Conservation (phyloP, 2,797 vertebrate genomes). For the Epinephelus coioides region DNA sequence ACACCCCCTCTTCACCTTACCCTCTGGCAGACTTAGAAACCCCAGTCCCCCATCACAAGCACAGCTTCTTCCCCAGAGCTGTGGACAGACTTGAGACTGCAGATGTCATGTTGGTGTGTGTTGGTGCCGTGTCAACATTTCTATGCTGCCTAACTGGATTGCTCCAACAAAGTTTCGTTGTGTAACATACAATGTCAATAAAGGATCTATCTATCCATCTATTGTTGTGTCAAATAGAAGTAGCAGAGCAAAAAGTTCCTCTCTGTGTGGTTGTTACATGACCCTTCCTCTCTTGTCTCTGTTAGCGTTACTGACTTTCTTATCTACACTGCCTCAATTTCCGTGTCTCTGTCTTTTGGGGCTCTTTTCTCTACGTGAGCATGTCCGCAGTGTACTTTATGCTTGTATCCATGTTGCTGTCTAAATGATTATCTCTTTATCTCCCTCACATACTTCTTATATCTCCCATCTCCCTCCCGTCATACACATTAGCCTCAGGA, state of each 20-base stretch:
- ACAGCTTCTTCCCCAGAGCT: too few species aligned
- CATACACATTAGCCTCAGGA: not conserved
- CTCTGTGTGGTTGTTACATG: not conserved
- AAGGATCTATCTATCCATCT: too few species aligned
- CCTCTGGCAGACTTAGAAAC: too few species aligned
- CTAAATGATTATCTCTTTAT: conserved; percentile 4
- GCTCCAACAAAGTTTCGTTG: too few species aligned
- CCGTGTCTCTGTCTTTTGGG: not conserved
- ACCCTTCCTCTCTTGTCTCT: not conserved
- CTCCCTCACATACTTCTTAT: conserved; percentile 6
- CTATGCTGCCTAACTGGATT: too few species aligned
- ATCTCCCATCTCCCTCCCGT: conserved; percentile 1
- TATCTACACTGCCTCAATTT: not conserved
- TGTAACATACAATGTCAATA: too few species aligned
- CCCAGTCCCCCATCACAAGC: too few species aligned
- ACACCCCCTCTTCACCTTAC: too few species aligned
- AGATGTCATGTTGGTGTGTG: too few species aligned
- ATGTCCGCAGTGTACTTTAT: not conserved
- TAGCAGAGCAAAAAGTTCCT: not conserved
- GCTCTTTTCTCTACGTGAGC: not conserved
- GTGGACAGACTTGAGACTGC: too few species aligned
- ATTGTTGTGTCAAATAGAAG: not conserved
- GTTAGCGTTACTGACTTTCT: not conserved
- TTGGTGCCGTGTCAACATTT: too few species aligned
- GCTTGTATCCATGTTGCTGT: not conserved